Conservation (phyloP, 1,140 invertebrate species). For the Anastrepha obliqua region DNA sequence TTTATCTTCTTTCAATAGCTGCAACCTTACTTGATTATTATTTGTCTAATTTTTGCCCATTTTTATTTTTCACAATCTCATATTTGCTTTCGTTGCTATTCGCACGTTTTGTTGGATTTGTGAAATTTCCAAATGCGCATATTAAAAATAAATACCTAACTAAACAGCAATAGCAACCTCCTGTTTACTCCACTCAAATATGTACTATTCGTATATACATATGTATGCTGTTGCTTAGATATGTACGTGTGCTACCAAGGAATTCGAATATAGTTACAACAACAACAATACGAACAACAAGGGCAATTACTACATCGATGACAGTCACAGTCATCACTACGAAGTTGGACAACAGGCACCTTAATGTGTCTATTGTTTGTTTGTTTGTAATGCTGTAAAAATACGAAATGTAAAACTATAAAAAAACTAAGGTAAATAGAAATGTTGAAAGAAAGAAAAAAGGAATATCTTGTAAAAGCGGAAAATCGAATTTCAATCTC, state of each 20-base stretch:
- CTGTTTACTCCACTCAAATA: not conserved
- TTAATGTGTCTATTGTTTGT: not conserved
- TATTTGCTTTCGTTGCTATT: slow-evolving; percentile 47
- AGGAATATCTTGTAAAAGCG: not conserved
- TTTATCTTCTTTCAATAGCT: slow-evolving; percentile 21
- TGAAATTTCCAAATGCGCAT: slow-evolving; percentile 50
- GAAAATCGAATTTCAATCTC: slow-evolving; percentile 38
- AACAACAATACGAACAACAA: not conserved
- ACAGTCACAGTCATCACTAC: not conserved
- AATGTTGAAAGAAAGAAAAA: not conserved
- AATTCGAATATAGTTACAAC: not conserved
- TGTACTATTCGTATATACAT: not conserved
- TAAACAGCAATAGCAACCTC: slow-evolving; percentile 7
- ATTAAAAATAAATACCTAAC: slow-evolving; percentile 40
- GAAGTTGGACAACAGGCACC: not conserved
- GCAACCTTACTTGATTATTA: not conserved
- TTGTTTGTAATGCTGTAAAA: not conserved
- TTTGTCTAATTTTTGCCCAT: not conserved
- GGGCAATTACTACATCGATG: slow-evolving; percentile 11
- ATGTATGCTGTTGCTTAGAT: not conserved
- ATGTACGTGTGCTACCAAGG: not conserved
- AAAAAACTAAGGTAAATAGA: not conserved
- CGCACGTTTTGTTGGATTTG: slow-evolving; percentile 31
- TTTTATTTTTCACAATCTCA: not conserved
- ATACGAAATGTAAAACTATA: not conserved